Evolutionary conservation across 2,888 invertebrate species (phyloP), one percentile per base, ranked within the genome.

Genomic region (Euclidia mi): DNA sequence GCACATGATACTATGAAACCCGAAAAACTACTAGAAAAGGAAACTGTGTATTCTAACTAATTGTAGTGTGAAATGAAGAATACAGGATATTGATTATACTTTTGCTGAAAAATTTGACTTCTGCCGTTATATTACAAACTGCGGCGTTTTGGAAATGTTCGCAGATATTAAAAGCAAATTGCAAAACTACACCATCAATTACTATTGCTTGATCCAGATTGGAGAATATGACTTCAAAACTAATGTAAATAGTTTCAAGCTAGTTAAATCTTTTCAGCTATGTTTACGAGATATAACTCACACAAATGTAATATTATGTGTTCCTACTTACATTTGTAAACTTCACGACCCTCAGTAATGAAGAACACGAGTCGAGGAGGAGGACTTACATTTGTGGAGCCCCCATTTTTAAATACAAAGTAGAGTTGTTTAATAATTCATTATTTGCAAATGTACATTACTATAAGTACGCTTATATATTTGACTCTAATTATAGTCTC

Each of bases 401-500:
- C 12, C 38, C 14, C 1, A 57, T 57, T 25, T 38, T 40, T 14
- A 52, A 58, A 40, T 48, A 52, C 6, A 43, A 35, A 40, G 15
- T 52, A 0, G 57, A 58, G 47, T 12, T 52, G 9, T 58, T 58
- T 10, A 57, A 52, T 28, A 52, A 29, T 11, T 35, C 52, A 28
- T 44, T 58, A 4, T 44, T 2, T 4, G 35, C 44, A 48, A 38
- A 58, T n/a, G 17, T 58, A 3, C 43, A 52, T 41, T 7, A 52
- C 15, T 4, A 44, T 12, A 41, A 52, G 0, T 52, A 52, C 28
- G 37, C 46, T 12, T 57, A 57, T 43, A 12, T 51, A n/a, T 25
- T 57, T 37, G 57, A 50, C 18, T 37, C 34, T 4, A 56, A 56
- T 18, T n/a, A 20, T 38, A 41, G 32, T 3, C 20, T 50, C n/a